Percentiles rank a stretch among this genome's conserved stretches.
Evolutionary conservation across 2,888 invertebrate genomes (phyloP).

Genomic region (Acanthacorydalis orientalis): DNA sequence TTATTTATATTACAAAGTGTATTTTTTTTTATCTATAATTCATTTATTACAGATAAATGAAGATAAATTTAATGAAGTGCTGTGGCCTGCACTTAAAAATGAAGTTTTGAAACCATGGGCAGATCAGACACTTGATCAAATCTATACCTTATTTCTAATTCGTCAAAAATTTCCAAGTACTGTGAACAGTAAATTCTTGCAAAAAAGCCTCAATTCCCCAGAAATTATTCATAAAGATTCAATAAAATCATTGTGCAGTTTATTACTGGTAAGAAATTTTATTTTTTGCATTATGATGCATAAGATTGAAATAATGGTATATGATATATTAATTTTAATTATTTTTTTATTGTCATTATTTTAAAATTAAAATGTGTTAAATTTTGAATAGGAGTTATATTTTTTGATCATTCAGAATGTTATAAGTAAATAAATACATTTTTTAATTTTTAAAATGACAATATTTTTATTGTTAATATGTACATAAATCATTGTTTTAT

Average conservation of each 20-base stretch:
- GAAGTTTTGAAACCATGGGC: slow-evolving; percentile 43
- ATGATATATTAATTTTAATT: too few species aligned
- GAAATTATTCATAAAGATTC: slow-evolving; percentile 41
- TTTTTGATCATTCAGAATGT: too few species aligned
- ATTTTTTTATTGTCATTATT: too few species aligned
- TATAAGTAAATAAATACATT: too few species aligned
- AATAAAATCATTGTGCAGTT: slow-evolving; percentile 34
- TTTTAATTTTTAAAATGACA: too few species aligned
- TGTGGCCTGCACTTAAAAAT: slow-evolving; percentile 43
- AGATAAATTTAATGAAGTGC: slow-evolving; percentile 32
- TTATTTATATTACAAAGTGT: too few species aligned
- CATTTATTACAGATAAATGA: slow-evolving; percentile 28
- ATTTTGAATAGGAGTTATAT: too few species aligned
- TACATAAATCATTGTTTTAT: too few species aligned
- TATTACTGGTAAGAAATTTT: slow-evolving; percentile 37
- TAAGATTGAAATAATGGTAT: too few species aligned
- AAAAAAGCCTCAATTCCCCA: slow-evolving; percentile 34
- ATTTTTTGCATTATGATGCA: too few species aligned
- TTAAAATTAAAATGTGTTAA: too few species aligned
- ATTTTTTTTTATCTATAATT: not conserved
- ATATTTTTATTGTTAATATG: too few species aligned
- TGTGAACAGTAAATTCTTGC: slow-evolving; percentile 34
- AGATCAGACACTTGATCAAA: slow-evolving; percentile 45
- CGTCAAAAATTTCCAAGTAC: slow-evolving; percentile 29
- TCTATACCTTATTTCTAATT: slow-evolving; percentile 37